Conservation (phyloP, 2,113 vertebrate genomes). For the Corythaeola cristata region DNA sequence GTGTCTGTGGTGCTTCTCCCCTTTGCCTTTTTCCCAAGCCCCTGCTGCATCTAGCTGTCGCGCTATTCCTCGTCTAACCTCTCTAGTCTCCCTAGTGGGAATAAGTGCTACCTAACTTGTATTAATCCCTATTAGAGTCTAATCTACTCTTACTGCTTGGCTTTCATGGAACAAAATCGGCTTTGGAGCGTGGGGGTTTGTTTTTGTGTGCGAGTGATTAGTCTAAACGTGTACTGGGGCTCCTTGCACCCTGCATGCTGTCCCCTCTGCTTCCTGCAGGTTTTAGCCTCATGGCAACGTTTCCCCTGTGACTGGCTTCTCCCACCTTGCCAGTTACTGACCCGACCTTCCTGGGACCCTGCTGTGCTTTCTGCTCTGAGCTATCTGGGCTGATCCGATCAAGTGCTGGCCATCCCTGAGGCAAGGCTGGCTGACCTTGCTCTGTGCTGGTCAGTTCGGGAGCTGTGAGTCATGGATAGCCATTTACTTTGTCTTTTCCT, state of each 20-base stretch:
- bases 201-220: not conserved
- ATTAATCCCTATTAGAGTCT: slow-evolving; percentile 63
- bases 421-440: not conserved
- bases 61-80: not conserved
- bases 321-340: not conserved
- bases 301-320: not conserved
- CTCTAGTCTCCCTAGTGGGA: not conserved
- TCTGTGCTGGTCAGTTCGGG: not conserved
- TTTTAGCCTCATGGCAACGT: not conserved
- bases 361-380: not conserved
- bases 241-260: not conserved
- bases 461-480: not conserved
- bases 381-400: not conserved
- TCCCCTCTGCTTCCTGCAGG: not conserved
- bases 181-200: slow-evolving; percentile 8
- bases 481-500: not conserved
- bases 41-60: not conserved
- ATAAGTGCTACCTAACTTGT: not conserved
- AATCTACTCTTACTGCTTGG: slow-evolving; percentile 45
- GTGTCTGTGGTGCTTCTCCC: not conserved
- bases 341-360: fast-evolving
- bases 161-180: slow-evolving; percentile 7
- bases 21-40: not conserved
- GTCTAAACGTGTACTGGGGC: not conserved
- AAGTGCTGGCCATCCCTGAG: not conserved